A percentile compares a stretch with the other conserved stretches of the same genome.
Conservation (phyloP, 2,113 vertebrate genomes). For the Scortum barcoo region DNA sequence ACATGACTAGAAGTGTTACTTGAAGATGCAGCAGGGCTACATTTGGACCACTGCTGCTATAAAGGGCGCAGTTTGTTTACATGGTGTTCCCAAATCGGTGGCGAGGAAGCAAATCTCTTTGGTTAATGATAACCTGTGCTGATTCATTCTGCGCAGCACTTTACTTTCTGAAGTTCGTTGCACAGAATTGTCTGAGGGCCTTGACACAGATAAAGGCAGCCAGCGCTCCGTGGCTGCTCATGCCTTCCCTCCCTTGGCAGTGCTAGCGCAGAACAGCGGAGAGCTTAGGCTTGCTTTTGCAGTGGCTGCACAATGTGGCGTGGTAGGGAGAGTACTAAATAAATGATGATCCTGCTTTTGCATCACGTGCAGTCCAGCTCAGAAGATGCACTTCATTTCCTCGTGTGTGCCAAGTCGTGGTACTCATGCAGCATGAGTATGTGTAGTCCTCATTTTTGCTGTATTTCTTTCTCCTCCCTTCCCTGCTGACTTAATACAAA, state of each 20-base stretch:
- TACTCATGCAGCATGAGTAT: conserved; percentile 25
- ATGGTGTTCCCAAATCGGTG: conserved; percentile 10
- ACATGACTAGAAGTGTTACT: conserved; percentile 23
- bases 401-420: conserved; percentile 34
- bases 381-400: conserved; percentile 45
- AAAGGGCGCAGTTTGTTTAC: conserved; percentile 42
- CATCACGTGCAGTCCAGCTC: conserved; percentile 69
- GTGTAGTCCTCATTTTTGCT: neutral
- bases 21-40: conserved; percentile 14
- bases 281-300: conserved; percentile 68
- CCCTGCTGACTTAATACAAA: neutral
- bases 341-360: conserved; percentile 69
- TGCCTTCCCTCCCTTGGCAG: conserved; percentile 54
- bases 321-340: conserved; percentile 72
- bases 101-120: conserved; percentile 9
- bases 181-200: conserved; percentile 53
- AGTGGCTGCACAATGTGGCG: conserved; percentile 75
- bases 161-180: conserved; percentile 53
- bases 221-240: conserved; percentile 31
- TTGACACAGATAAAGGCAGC: conserved; percentile 66
- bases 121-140: conserved; percentile 24
- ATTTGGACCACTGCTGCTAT: conserved; percentile 32
- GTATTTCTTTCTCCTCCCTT: conserved; percentile 23
- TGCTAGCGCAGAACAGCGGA: conserved; percentile 41
- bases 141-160: conserved; percentile 18